A percentile compares a stretch with the other conserved stretches of the same genome.
Evolutionary conservation across 2,888 invertebrate genomes (phyloP).

Genomic region (Lithophane semibrunnea): DNA sequence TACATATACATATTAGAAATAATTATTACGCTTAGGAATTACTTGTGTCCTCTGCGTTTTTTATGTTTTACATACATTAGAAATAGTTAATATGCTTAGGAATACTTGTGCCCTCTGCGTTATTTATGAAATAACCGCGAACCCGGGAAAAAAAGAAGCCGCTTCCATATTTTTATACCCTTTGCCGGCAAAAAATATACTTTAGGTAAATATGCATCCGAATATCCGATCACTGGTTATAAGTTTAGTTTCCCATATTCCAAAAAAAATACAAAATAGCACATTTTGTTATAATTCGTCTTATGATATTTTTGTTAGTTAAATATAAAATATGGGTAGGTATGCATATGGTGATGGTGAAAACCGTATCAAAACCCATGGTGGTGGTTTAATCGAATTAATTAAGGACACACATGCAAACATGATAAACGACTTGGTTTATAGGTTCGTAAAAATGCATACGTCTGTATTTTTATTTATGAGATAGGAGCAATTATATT

Average conservation of each 20-base stretch:
- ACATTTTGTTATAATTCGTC: not conserved
- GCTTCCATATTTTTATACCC: too few species aligned
- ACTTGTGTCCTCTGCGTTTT: too few species aligned
- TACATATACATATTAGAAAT: too few species aligned
- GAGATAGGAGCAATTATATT: not conserved
- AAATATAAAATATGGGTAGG: not conserved
- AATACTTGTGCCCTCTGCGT: too few species aligned
- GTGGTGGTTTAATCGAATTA: not conserved
- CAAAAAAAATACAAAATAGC: not conserved
- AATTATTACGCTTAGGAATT: too few species aligned
- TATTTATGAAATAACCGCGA: too few species aligned
- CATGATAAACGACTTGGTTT: not conserved
- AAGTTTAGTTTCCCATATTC: not conserved
- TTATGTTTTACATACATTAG: too few species aligned
- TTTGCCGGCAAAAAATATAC: too few species aligned
- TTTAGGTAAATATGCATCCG: too few species aligned
- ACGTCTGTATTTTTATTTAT: not conserved
- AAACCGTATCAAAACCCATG: not conserved
- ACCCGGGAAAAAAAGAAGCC: too few species aligned
- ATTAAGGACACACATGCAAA: not conserved
- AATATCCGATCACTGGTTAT: too few species aligned
- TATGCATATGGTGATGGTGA: not conserved
- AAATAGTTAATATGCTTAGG: too few species aligned
- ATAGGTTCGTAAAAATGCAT: not conserved
- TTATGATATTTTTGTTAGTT: not conserved